These are phyloP conservation scores for Pygocentrus nattereri DNA, from an alignment of 2,797 vertebrate species.

Conservation along the genomic window DNA sequence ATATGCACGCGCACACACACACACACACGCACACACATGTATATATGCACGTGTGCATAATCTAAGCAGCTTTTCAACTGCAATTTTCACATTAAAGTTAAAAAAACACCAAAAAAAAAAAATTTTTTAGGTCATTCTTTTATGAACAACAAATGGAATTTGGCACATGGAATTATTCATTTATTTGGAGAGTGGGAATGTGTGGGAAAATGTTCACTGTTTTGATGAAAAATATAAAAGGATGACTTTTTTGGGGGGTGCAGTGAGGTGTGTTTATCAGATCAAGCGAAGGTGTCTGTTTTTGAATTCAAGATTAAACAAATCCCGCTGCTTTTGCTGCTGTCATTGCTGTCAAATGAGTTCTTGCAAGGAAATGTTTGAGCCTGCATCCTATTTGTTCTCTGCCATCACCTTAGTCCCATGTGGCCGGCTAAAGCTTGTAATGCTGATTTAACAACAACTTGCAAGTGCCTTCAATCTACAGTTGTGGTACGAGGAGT, in stretches of 20 bases:
- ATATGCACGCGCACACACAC: too few relatives aligned
- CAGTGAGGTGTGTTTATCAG: neutral
- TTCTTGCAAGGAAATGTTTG: neutral
- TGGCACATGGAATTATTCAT: neutral
- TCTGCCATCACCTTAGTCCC: neutral
- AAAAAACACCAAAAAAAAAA: too few relatives aligned
- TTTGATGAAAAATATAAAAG: neutral
- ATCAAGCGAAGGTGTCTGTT: neutral
- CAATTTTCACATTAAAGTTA: too few relatives aligned
- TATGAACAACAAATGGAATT: too few relatives aligned
- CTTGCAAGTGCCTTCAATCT: neutral
- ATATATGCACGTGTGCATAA: too few relatives aligned
- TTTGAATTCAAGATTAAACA: conserved; percentile 8
- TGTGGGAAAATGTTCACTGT: neutral
- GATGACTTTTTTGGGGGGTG: neutral
- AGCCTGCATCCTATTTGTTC: neutral
- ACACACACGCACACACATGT: too few relatives aligned
- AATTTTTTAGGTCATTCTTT: too few relatives aligned
- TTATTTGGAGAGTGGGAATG: neutral
- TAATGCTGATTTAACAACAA: neutral
- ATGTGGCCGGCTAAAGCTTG: neutral
- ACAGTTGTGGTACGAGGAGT: too few relatives aligned
- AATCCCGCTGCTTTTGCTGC: neutral
- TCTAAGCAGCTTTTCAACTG: too few relatives aligned
- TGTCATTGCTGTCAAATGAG: neutral